phyloP scores from a whole-genome alignment of 2,888 invertebrate species.

The Lampropteryx suffumata region DNA sequence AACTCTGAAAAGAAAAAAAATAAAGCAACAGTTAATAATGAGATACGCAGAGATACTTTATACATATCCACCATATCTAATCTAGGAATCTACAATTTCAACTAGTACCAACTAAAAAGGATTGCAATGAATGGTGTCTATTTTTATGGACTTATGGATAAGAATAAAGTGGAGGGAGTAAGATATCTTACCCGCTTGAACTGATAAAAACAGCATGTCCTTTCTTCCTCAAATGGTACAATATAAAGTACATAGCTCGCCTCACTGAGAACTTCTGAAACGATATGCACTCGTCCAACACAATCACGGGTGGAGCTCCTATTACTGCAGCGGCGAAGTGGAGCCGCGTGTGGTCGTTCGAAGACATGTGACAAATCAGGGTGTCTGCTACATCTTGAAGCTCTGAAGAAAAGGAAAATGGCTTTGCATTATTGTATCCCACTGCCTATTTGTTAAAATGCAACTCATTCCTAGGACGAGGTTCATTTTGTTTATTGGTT shows the following conservation, averaged over 20 bases:
- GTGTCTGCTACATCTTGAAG: constrained; percentile 33
- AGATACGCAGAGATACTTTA: too few species aligned
- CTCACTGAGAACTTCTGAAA: constrained; percentile 58
- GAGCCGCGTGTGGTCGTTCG: constrained; percentile 41
- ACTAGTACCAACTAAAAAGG: too few species aligned
- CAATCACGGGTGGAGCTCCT: constrained; percentile 61
- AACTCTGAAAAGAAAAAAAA: background rate
- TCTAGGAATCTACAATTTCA: background rate
- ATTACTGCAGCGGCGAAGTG: constrained; percentile 63
- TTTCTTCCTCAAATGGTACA: constrained; percentile 52
- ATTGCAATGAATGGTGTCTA: too few species aligned
- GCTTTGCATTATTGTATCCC: too few species aligned
- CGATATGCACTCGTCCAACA: constrained; percentile 67
- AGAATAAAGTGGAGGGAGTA: too few species aligned
- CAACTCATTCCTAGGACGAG: too few species aligned
- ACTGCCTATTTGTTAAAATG: too few species aligned
- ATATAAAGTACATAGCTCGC: constrained; percentile 62
- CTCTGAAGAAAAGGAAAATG: too few species aligned
- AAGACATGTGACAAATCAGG: constrained; percentile 33
- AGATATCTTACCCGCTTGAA: constrained; percentile 57
- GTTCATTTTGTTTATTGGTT: too few species aligned
- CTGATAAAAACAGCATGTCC: constrained; percentile 62
- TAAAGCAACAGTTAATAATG: too few species aligned
- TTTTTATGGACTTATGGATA: too few species aligned
- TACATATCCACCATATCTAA: too few species aligned